Evolutionary conservation across 2,888 invertebrate species (phyloP).

Genomic region (Lottia scabra): DNA sequence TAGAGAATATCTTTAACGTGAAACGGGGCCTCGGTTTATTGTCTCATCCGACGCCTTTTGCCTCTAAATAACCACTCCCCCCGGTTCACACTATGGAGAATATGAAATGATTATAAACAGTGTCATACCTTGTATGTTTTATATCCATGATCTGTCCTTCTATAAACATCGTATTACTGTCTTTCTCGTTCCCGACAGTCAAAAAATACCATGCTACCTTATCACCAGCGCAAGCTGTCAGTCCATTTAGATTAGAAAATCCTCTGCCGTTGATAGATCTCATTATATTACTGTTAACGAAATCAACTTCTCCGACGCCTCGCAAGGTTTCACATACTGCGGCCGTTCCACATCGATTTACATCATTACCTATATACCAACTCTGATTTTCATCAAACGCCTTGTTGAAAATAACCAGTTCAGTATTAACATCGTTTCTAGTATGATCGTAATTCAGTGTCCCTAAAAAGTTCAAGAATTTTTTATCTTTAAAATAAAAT

Average conservation of each 20-base stretch:
- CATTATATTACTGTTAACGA: constrained; percentile 19
- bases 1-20: no score
- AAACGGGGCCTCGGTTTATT: no score
- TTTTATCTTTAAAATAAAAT: no score
- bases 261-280: constrained; percentile 43
- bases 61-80: no score
- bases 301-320: neutral
- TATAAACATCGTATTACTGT: constrained; percentile 34
- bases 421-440: constrained; percentile 38
- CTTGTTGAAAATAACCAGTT: constrained; percentile 42
- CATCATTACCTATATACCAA: constrained; percentile 33
- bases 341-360: constrained; percentile 1
- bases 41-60: no score
- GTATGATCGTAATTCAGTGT: constrained; percentile 26
- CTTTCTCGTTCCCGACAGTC: constrained; percentile 43
- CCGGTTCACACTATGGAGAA: no score
- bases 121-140: constrained; percentile 9
- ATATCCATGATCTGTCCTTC: constrained; percentile 28
- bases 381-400: constrained; percentile 45
- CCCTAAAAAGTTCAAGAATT: no score
- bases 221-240: constrained; percentile 40
- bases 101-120: no score
- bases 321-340: neutral
- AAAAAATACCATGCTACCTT: constrained; percentile 36
- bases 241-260: constrained; percentile 41